phyloP scores from a whole-genome alignment of 2,113 vertebrate genomes.

The Pipra filicauda region DNA sequence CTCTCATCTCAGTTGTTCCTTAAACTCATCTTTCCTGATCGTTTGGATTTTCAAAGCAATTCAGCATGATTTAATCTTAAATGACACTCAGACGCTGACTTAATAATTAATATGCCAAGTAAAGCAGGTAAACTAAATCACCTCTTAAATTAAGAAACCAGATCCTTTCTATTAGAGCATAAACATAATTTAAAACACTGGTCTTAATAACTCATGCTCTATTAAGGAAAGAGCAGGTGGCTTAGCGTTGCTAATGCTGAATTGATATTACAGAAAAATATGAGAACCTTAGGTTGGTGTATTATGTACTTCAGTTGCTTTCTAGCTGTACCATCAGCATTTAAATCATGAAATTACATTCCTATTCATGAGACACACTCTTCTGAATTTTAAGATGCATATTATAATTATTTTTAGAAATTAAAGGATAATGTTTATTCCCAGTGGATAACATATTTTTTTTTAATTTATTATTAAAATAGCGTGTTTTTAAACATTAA shows the following conservation, averaged over 20 bases:
- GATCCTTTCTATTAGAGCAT: conserved; percentile 54
- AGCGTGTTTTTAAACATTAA: not conserved
- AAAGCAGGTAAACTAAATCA: conserved; percentile 62
- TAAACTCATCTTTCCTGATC: not conserved
- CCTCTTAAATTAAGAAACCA: conserved; percentile 52
- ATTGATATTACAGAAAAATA: conserved; percentile 35
- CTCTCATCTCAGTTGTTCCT: not conserved
- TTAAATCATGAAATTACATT: conserved; percentile 58
- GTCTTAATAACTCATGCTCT: conserved; percentile 47
- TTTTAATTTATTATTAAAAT: not conserved
- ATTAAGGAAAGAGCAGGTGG: conserved; percentile 50
- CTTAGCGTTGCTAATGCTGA: not conserved
- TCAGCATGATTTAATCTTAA: conserved; percentile 32
- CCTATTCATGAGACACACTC: conserved; percentile 35
- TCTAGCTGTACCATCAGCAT: conserved; percentile 31
- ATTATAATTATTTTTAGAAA: conserved; percentile 56
- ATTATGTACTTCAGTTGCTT: conserved; percentile 38
- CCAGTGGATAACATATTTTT: not conserved
- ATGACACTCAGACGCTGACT: conserved; percentile 26
- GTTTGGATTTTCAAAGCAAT: conserved; percentile 18
- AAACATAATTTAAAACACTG: conserved; percentile 58
- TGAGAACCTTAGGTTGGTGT: not conserved
- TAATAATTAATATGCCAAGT: conserved; percentile 54
- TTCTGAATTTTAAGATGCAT: conserved; percentile 43
- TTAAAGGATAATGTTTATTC: conserved; percentile 29